These are phyloP conservation scores for Trachelus troglodyta DNA, from an alignment of 2,888 invertebrate species.

Conservation along the genomic window DNA sequence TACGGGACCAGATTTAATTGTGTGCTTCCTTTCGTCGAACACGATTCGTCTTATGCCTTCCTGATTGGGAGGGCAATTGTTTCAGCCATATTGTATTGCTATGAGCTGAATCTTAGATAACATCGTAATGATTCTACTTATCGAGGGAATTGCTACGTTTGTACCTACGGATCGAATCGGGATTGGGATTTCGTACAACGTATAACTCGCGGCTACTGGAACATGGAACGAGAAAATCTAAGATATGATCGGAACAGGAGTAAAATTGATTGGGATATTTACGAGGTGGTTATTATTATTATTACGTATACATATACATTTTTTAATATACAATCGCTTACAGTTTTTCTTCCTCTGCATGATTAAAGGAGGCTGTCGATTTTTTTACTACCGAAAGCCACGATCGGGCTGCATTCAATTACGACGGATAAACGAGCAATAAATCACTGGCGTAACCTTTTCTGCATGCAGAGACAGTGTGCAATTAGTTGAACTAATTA, in stretches of 20 bases:
- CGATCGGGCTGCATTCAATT: slow-evolving; percentile 53
- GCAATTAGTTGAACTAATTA: slow-evolving; percentile 60
- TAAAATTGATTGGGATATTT: background rate
- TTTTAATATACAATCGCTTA: background rate
- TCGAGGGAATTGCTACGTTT: background rate
- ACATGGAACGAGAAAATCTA: background rate
- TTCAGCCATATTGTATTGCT: slow-evolving; percentile 28
- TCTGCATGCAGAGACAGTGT: slow-evolving; percentile 46
- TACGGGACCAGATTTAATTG: slow-evolving; percentile 32
- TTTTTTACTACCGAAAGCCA: background rate
- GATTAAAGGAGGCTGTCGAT: background rate
- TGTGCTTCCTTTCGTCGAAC: slow-evolving; percentile 23
- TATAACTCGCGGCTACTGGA: background rate
- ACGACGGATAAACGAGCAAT: slow-evolving; percentile 45
- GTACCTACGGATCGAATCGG: background rate
- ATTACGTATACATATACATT: background rate
- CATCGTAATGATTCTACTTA: background rate
- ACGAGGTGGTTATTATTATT: background rate
- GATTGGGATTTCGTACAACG: background rate
- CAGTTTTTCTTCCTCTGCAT: background rate
- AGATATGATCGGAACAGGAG: background rate
- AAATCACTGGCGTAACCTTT: slow-evolving; percentile 58
- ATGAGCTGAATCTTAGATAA: background rate
- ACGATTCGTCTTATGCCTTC: slow-evolving; percentile 1
- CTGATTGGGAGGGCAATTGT: slow-evolving; percentile 37